phyloP scores from a whole-genome alignment of 1,140 invertebrate genomes.

The Aphis craccivora region DNA sequence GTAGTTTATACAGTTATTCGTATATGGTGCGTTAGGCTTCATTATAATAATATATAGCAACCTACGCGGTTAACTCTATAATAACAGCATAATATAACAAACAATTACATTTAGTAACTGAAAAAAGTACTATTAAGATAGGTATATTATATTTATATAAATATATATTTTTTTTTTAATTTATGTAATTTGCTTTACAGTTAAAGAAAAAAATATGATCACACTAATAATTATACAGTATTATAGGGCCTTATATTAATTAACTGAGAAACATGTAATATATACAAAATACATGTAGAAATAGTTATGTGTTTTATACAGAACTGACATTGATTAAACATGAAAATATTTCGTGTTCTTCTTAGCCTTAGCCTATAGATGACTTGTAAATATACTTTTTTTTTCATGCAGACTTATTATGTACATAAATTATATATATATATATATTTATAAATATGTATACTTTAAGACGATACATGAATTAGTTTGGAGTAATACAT shows the following conservation, averaged over 20 bases:
- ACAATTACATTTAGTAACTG: background rate
- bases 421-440: slow-evolving; percentile 38
- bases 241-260: slow-evolving; percentile 41
- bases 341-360: background rate
- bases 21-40: slow-evolving; percentile 43
- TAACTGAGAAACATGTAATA: slow-evolving; percentile 19
- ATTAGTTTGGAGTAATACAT: slow-evolving; percentile 52
- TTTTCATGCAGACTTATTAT: slow-evolving; percentile 49
- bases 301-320: slow-evolving; percentile 44
- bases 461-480: slow-evolving; percentile 46
- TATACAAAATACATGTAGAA: slow-evolving; percentile 12
- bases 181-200: background rate
- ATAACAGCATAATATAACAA: slow-evolving; percentile 19
- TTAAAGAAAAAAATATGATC: background rate
- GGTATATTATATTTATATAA: background rate
- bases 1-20: slow-evolving; percentile 38
- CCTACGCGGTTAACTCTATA: background rate
- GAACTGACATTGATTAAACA: slow-evolving; percentile 23
- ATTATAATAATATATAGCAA: background rate
- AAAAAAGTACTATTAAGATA: background rate
- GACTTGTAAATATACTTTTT: slow-evolving; percentile 52
- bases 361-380: slow-evolving; percentile 47
- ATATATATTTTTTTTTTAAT: slow-evolving; percentile 4
- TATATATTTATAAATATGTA: slow-evolving; percentile 53
- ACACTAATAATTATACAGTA: slow-evolving; percentile 32